phyloP scores from a whole-genome alignment of 2,797 vertebrate species.

The Arremon brunneinucha region DNA sequence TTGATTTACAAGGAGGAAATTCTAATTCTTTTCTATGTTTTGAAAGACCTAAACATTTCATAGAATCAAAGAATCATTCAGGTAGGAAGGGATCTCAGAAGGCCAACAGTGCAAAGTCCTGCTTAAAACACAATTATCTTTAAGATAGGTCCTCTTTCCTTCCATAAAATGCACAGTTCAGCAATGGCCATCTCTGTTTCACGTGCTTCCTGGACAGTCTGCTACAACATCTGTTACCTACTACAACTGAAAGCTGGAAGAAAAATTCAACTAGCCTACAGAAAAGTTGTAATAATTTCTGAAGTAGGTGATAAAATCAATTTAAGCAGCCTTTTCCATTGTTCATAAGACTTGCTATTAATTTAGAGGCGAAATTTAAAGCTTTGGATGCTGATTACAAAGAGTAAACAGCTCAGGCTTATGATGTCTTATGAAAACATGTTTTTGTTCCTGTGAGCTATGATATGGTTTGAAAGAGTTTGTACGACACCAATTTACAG shows the following conservation, averaged over 20 bases:
- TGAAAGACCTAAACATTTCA: not conserved
- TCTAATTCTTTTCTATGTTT: not conserved
- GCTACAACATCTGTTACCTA: not conserved
- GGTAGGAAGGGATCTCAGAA: not conserved
- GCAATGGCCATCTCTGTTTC: not conserved
- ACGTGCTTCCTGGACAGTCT: not conserved
- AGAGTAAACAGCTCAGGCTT: not conserved
- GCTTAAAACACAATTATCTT: not conserved
- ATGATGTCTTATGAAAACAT: not conserved
- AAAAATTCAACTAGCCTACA: not conserved
- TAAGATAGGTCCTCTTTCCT: not conserved
- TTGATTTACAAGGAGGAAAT: not conserved
- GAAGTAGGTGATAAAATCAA: not conserved
- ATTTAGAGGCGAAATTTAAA: not conserved
- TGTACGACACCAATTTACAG: not conserved
- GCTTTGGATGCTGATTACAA: not conserved
- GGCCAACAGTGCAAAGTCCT: not conserved
- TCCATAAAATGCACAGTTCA: not conserved
- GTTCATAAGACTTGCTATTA: not conserved
- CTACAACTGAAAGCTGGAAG: not conserved
- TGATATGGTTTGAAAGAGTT: not conserved
- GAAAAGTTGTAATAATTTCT: not conserved
- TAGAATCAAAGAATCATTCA: not conserved
- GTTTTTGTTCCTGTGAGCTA: not conserved
- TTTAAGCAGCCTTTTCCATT: not conserved